Percentiles rank a stretch among this genome's conserved stretches.
These are phyloP conservation scores for Syngnathoides biaculeatus DNA, from an alignment of 2,113 vertebrate species.

Conservation along the genomic window DNA sequence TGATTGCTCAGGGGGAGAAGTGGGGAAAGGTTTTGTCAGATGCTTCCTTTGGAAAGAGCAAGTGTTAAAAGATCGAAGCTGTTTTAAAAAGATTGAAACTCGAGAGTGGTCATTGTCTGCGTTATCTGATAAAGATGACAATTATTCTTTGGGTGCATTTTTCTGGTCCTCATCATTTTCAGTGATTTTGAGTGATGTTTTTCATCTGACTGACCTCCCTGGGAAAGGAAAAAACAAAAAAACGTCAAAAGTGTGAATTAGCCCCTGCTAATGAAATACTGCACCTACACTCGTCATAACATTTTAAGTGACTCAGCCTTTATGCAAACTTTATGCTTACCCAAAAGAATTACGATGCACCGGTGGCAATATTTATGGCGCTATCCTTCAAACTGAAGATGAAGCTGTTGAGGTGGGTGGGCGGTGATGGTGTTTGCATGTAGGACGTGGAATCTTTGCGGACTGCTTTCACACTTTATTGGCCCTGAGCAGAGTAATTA, in stretches of 20 bases:
- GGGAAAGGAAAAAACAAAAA: no score
- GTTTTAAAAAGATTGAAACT: slow-evolving; percentile 7
- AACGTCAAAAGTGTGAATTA: slow-evolving; percentile 26
- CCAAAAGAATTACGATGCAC: slow-evolving; percentile 38
- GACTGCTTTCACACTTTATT: slow-evolving; percentile 28
- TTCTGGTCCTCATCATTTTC: not conserved
- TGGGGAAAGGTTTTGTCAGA: slow-evolving; percentile 3
- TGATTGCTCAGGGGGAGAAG: slow-evolving; percentile 8
- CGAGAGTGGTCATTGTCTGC: not conserved
- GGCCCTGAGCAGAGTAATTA: not conserved
- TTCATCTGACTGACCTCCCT: slow-evolving; percentile 18
- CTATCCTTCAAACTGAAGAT: slow-evolving; percentile 16
- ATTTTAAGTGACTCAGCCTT: slow-evolving; percentile 61
- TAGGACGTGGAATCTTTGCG: slow-evolving; percentile 1
- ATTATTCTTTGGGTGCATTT: not conserved
- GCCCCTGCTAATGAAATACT: slow-evolving; percentile 37
- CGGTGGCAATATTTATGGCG: slow-evolving; percentile 29
- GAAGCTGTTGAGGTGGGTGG: slow-evolving; percentile 7
- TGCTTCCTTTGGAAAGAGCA: slow-evolving; percentile 16
- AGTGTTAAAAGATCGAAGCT: not conserved
- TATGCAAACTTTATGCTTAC: slow-evolving; percentile 61
- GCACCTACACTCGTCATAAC: slow-evolving; percentile 14
- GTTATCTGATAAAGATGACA: not conserved
- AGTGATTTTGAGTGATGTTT: slow-evolving; percentile 8
- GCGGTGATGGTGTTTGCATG: not conserved